Percentiles rank a stretch among this genome's conserved stretches.
Conservation (phyloP, 2,113 vertebrate genomes). For the Lamprologus speciosus region DNA sequence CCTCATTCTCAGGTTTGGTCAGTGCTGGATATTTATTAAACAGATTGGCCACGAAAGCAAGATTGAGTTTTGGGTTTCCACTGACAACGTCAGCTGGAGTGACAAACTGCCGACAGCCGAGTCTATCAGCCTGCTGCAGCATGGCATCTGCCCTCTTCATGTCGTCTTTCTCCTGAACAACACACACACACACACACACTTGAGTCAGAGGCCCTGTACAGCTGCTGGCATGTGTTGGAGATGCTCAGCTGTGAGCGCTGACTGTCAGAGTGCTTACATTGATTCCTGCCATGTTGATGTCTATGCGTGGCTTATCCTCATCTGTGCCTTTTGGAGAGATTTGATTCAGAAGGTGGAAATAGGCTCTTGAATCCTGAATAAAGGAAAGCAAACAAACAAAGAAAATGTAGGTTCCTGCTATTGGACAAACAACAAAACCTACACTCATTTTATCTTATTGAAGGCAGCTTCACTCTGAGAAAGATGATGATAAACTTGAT, state of each 20-base stretch:
- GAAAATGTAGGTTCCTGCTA: neutral
- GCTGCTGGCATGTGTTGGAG: neutral
- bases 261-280: slow-evolving; percentile 68
- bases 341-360: slow-evolving; percentile 92
- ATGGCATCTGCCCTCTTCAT: slow-evolving; percentile 87
- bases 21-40: slow-evolving; percentile 97
- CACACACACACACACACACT: neutral
- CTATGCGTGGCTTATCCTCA: slow-evolving; percentile 81
- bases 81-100: slow-evolving; percentile 85
- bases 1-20: slow-evolving; percentile 91
- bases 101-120: slow-evolving; percentile 93
- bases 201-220: neutral
- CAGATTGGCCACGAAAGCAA: slow-evolving; percentile 93
- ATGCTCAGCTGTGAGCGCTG: neutral
- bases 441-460: neutral
- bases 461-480: neutral
- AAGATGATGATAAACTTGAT: neutral
- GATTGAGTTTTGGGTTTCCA: slow-evolving; percentile 92
- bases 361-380: slow-evolving; percentile 87
- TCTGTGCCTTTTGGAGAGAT: slow-evolving; percentile 92
- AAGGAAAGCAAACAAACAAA: neutral
- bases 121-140: slow-evolving; percentile 86
- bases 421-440: neutral
- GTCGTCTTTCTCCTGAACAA: slow-evolving; percentile 84
- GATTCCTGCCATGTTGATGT: slow-evolving; percentile 86